phyloP scores from a whole-genome alignment of 2,797 vertebrate species.

The Kryptopterus vitreolus region DNA sequence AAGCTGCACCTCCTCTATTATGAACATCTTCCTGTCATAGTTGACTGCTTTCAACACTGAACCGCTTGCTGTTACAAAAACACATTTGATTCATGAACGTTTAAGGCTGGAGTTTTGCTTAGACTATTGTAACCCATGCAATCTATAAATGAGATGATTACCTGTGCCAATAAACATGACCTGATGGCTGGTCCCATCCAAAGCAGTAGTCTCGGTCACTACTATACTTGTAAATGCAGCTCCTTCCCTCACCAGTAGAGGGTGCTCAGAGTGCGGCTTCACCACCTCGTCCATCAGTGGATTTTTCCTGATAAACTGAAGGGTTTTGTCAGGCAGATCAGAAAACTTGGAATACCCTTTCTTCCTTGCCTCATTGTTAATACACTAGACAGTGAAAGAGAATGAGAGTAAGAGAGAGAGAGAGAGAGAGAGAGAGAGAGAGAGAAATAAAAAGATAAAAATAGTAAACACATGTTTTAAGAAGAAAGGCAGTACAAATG shows the following conservation, averaged over 20 bases:
- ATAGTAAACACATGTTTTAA: not conserved
- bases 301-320: conserved; percentile 75
- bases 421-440: not conserved
- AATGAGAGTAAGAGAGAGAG: not conserved
- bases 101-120: not conserved
- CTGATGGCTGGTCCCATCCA: conserved; percentile 62
- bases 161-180: conserved; percentile 84
- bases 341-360: conserved; percentile 59
- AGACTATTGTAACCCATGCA: not conserved
- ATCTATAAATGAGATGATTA: conserved; percentile 46
- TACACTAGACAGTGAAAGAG: conserved; percentile 63
- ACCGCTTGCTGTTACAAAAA: conserved; percentile 68
- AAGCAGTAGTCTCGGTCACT: conserved; percentile 66
- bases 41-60: conserved; percentile 79
- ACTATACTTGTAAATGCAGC: conserved; percentile 70
- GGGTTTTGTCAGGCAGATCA: conserved; percentile 74
- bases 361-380: conserved; percentile 63
- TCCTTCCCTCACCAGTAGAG: conserved; percentile 70
- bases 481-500: not conserved
- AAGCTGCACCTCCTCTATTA: conserved; percentile 79
- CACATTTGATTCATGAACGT: not conserved
- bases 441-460: not conserved
- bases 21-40: conserved; percentile 72
- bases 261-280: conserved; percentile 58
- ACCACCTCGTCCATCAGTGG: conserved; percentile 76